A percentile compares a stretch with the other conserved stretches of the same genome.
phyloP scores from a whole-genome alignment of 2,797 vertebrate species.

The Cynopterus sphinx region DNA sequence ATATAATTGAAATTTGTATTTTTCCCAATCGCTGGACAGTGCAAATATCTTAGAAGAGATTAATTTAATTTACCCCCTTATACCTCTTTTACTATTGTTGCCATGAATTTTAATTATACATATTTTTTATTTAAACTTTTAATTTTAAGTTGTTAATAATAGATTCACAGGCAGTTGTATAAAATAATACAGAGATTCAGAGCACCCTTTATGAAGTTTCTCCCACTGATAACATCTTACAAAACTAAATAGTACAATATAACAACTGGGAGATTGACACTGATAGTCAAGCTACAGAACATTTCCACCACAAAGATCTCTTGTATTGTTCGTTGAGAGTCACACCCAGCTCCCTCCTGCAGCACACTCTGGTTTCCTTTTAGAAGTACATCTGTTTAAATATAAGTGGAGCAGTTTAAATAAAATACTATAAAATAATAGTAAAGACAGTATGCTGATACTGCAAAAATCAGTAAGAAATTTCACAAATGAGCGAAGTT shows the following conservation, averaged over 20 bases:
- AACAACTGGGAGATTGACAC: neutral
- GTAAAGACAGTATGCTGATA: neutral
- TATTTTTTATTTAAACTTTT: neutral
- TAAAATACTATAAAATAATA: neutral
- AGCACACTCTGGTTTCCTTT: neutral
- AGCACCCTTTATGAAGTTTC: neutral
- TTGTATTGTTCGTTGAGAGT: neutral
- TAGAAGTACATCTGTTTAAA: neutral
- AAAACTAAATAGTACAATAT: neutral
- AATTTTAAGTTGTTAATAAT: neutral
- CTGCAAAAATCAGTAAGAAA: neutral
- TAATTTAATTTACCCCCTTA: neutral
- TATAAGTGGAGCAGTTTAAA: neutral
- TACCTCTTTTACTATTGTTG: neutral
- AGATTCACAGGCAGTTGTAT: neutral
- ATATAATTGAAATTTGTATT: neutral
- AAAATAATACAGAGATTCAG: neutral
- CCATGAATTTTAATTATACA: neutral
- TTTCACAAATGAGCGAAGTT: neutral
- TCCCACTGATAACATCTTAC: neutral
- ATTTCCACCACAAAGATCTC: neutral
- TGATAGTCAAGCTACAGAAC: neutral
- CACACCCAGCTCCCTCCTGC: neutral
- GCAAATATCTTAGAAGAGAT: neutral
- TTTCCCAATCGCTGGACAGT: neutral